These are phyloP conservation scores for Megaceryle torquata DNA, from an alignment of 2,113 vertebrate species.

Conservation along the genomic window DNA sequence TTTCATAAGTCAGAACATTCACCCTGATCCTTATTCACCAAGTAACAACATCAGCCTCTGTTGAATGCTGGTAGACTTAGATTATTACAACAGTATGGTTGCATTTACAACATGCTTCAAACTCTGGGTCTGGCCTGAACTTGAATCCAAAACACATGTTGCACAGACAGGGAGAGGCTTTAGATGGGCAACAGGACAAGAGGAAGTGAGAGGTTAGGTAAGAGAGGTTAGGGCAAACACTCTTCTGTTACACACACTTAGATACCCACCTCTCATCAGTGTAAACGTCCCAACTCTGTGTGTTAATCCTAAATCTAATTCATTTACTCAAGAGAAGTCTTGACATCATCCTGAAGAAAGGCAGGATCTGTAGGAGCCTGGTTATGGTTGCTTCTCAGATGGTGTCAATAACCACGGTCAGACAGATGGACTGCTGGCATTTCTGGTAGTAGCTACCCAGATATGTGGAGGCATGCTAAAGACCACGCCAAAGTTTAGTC, in stretches of 20 bases:
- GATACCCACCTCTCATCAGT: accelerated
- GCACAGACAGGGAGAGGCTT: neutral
- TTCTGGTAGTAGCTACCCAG: neutral
- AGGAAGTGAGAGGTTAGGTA: neutral
- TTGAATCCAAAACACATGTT: neutral
- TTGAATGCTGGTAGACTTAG: neutral
- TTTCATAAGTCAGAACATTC: neutral
- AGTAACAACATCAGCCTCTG: neutral
- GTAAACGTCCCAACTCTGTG: neutral
- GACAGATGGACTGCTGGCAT: neutral
- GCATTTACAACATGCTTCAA: neutral
- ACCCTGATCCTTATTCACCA: neutral
- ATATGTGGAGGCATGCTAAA: accelerated
- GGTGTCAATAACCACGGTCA: accelerated
- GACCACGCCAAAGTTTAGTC: neutral
- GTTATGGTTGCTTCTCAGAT: neutral
- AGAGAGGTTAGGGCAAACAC: neutral
- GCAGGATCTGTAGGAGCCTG: neutral
- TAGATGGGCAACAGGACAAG: neutral
- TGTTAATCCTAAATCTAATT: neutral
- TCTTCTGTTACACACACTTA: neutral
- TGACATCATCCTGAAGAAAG: neutral
- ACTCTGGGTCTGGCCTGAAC: neutral
- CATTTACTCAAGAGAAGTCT: neutral
- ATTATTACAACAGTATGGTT: neutral